These are phyloP conservation scores for Nylanderia fulva DNA, from an alignment of 1,140 invertebrate species.

Conservation along the genomic window DNA sequence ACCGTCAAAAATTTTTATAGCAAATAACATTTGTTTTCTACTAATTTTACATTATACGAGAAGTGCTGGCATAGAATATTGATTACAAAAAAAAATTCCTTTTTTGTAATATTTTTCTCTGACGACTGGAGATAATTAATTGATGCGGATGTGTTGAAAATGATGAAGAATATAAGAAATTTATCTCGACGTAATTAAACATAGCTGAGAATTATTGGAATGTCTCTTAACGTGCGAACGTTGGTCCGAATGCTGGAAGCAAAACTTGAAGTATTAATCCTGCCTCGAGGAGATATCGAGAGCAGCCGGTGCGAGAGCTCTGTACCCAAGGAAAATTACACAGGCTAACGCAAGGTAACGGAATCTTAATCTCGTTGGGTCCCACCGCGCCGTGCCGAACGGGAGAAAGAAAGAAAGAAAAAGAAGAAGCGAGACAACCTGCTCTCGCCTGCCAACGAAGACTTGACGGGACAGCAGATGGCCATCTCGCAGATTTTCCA, in stretches of 20 bases:
- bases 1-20: background rate
- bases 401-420: background rate
- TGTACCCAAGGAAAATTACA: conserved; percentile 53
- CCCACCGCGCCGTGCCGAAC: background rate
- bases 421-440: conserved; percentile 16
- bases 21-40: background rate
- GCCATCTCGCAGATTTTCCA: conserved; percentile 76
- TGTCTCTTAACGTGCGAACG: conserved; percentile 29
- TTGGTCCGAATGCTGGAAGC: background rate
- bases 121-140: background rate
- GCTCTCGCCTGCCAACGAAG: conserved; percentile 7
- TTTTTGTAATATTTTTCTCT: background rate
- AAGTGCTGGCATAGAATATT: background rate
- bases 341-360: conserved; percentile 73
- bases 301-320: conserved; percentile 46
- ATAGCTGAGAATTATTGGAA: conserved; percentile 1
- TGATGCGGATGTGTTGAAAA: background rate
- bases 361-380: conserved; percentile 80
- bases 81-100: background rate
- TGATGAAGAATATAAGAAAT: background rate
- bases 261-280: conserved; percentile 70
- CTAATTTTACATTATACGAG: background rate
- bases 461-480: conserved; percentile 42
- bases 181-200: background rate
- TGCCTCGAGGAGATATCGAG: conserved; percentile 67